Percentiles rank a stretch among this genome's conserved stretches.
Evolutionary conservation across 2,113 vertebrate species (phyloP).

Genomic region (Amia ocellicauda): DNA sequence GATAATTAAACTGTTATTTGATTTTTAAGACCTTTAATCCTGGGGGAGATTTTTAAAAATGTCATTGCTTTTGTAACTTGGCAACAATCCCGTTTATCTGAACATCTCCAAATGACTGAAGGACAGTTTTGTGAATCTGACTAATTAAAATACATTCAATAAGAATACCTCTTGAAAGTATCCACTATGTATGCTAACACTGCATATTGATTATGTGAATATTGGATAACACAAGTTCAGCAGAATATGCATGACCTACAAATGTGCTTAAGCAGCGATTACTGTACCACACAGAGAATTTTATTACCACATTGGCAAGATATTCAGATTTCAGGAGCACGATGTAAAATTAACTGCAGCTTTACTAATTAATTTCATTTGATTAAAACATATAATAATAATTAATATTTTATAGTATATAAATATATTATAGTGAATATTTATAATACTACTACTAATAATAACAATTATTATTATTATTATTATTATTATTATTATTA

Average conservation of each 20-base stretch:
- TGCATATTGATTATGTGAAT: conserved; percentile 37
- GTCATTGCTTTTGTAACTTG: conserved; percentile 9
- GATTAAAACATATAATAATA: too few relatives aligned
- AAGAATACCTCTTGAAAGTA: conserved; percentile 5
- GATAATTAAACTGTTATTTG: conserved; percentile 4
- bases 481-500: too few relatives aligned
- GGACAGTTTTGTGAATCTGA: conserved; percentile 16
- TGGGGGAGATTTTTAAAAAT: conserved; percentile 19
- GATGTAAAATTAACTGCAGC: neutral
- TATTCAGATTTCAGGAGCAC: neutral
- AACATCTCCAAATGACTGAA: conserved; percentile 30
- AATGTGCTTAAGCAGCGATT: conserved; percentile 32
- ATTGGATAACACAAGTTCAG: conserved; percentile 35
- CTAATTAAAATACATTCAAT: conserved; percentile 34
- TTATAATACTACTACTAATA: too few relatives aligned
- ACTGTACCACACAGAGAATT: conserved; percentile 11
- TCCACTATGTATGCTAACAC: conserved; percentile 25
- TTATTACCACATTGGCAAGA: conserved; percentile 10
- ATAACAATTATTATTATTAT: too few relatives aligned
- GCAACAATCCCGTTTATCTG: conserved; percentile 22
- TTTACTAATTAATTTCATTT: too few relatives aligned
- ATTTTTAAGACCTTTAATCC: conserved; percentile 25
- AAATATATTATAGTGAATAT: too few relatives aligned
- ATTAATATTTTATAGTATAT: too few relatives aligned
- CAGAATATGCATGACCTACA: conserved; percentile 30